phyloP scores from a whole-genome alignment of 2,797 vertebrate genomes.

The Rhinoraja longicauda region DNA sequence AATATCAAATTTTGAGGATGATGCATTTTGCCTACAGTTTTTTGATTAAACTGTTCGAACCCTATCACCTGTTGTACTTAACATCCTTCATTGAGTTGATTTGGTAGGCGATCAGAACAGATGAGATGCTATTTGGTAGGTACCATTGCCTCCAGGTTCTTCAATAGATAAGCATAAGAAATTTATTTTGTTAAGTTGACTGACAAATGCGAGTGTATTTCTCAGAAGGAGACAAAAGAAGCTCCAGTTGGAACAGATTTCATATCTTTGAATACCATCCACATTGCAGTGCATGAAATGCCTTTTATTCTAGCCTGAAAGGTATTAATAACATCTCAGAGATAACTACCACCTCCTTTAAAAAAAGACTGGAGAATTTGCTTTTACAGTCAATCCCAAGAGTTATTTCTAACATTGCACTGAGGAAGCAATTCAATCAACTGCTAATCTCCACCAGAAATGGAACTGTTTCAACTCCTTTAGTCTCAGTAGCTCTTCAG shows the following conservation, averaged over 20 bases:
- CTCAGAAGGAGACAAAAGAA: neutral
- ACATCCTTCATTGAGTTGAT: neutral
- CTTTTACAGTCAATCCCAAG: slow-evolving; percentile 22
- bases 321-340: slow-evolving; percentile 23
- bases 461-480: neutral
- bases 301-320: slow-evolving; percentile 9
- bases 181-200: neutral
- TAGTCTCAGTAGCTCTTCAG: neutral
- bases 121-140: neutral
- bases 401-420: neutral
- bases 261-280: neutral
- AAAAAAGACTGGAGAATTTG: slow-evolving; percentile 3
- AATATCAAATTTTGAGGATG: neutral
- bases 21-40: neutral
- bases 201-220: neutral
- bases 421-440: slow-evolving; percentile 20
- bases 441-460: neutral
- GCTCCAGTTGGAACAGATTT: slow-evolving; percentile 10
- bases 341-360: slow-evolving; percentile 16
- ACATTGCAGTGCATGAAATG: neutral
- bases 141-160: neutral
- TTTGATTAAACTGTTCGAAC: neutral
- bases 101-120: neutral
- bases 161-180: neutral
- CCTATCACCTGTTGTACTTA: neutral